Evolutionary conservation across 1,140 invertebrate genomes (phyloP).

Genomic region (Cataglyphis hispanica): DNA sequence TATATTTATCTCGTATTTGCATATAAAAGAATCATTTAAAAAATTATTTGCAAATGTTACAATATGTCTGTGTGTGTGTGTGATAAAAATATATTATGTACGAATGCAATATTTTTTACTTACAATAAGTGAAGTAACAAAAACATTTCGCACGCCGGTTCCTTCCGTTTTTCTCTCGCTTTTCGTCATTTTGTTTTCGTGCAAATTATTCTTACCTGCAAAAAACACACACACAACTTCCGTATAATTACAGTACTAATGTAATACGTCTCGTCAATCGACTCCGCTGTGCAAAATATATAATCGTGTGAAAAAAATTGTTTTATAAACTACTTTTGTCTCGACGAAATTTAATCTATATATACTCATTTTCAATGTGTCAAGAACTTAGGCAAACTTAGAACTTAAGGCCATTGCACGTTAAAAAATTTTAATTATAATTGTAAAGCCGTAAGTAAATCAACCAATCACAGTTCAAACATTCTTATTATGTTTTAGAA

Average conservation of each 20-base stretch:
- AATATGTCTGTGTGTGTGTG: not conserved
- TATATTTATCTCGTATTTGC: not conserved
- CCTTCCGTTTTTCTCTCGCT: not conserved
- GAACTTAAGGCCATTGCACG: no score
- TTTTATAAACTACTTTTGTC: no score
- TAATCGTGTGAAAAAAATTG: not conserved
- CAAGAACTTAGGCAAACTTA: no score
- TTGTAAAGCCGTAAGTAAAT: no score
- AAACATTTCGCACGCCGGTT: conserved; percentile 44
- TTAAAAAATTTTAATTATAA: no score
- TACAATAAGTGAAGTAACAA: conserved; percentile 69
- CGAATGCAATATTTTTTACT: conserved; percentile 46
- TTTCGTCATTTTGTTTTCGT: conserved; percentile 48
- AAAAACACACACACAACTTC: not conserved
- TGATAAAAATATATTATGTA: not conserved
- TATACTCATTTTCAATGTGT: no score
- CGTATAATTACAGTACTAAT: not conserved
- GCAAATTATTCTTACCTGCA: not conserved
- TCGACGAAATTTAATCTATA: no score
- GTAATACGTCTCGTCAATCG: not conserved
- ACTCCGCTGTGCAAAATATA: not conserved
- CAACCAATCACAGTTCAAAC: no score
- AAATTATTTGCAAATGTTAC: not conserved
- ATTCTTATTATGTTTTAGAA: no score
- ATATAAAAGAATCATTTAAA: not conserved